A percentile compares a stretch with the other conserved stretches of the same genome.
Evolutionary conservation across 2,113 vertebrate genomes (phyloP).

Genomic region (Colistium nudipinnis): DNA sequence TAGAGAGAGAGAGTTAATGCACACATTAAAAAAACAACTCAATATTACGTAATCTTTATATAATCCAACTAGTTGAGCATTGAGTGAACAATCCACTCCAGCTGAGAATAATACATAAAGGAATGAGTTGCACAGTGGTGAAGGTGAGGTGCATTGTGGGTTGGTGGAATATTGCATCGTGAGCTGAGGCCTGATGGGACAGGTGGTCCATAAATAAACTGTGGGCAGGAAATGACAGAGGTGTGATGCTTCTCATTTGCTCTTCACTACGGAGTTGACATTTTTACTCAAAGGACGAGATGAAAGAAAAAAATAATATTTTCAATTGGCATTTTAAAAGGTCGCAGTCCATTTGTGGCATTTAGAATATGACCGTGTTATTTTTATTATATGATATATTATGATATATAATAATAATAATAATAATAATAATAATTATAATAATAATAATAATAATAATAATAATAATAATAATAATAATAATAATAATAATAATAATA

Average conservation of each 20-base stretch:
- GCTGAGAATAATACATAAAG: slow-evolving; percentile 15
- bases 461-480: no score
- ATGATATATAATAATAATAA: no score
- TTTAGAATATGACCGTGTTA: background rate
- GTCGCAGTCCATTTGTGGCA: background rate
- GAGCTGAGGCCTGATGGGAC: slow-evolving; percentile 22
- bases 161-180: slow-evolving; percentile 16
- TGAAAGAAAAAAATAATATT: background rate
- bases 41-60: slow-evolving; percentile 68
- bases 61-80: slow-evolving; percentile 63
- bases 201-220: slow-evolving; percentile 33
- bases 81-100: slow-evolving; percentile 41
- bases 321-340: slow-evolving; percentile 31
- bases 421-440: no score
- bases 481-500: no score
- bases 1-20: slow-evolving; percentile 30
- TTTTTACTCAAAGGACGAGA: slow-evolving; percentile 10
- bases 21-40: slow-evolving; percentile 27
- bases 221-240: slow-evolving; percentile 34
- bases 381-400: no score
- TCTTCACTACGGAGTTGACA: slow-evolving; percentile 15
- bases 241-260: slow-evolving; percentile 39
- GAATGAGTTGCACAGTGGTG: background rate
- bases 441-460: no score
- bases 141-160: slow-evolving; percentile 12